Base-by-base conservation (phyloP, 2,888 invertebrate species). In the Thereva unica region DNA sequence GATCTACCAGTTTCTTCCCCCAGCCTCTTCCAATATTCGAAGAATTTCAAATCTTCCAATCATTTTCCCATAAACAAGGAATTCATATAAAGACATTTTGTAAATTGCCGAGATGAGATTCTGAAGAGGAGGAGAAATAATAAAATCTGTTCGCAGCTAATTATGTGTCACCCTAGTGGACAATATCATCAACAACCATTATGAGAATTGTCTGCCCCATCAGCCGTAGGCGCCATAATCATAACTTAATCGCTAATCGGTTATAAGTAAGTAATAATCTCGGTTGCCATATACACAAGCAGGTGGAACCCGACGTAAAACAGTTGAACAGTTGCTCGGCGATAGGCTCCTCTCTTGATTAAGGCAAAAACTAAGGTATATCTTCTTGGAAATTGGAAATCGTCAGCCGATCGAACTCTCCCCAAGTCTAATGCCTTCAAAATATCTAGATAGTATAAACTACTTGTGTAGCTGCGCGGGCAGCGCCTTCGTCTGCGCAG, bases 161-260 rank as follows among this genome's bases (percentile, higher is more conserved):
- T 64, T 54, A 64, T 45, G 55, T 53, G 53, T 53, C 45, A 64
- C 53, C 44, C 64, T 53, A 42, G 34, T 0, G 41, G 38, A 37
- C 42, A 23, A 52, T 44, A 35, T 34, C 53, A 10, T 64, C 52
- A 64, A 64, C 53, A 53, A 53, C 35, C n/a, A 10, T 6, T 42
- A 64, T 52, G 44, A 35, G 35, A 64, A 42, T 23, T 64, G 50
- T 44, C 53, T 53, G 38, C 37, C 10, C 44, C 55, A 64, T 54
- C 64, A 54, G 23, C n/a, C 34, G 10, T 2, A 9, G 7, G n/a
- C 6, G 40, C 54, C 54, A 55, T 64, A 64, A 64, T 40, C 64
- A 40, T 55, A 64, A 64, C 12, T 64, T 54, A 38, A 64, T 64
- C 54, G 44, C 45, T 64, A 64, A 64, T 64, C 64, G 45, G 64